Conservation (phyloP, 2,888 invertebrate species). For the Mongoloraphidia duomilia region DNA sequence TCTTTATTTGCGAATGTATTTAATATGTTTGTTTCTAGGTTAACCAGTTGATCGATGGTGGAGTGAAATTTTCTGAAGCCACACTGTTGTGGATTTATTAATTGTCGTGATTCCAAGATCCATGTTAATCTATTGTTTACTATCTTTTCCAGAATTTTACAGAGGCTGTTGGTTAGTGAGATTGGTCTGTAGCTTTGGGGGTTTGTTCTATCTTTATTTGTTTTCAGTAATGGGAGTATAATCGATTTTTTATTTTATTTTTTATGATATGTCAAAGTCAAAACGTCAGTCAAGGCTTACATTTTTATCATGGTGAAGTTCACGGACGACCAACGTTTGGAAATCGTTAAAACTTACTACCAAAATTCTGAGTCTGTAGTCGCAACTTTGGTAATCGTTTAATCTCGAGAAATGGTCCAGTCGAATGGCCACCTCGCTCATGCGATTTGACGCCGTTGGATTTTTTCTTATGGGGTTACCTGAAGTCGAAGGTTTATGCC, state of each 20-base stretch:
- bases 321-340: too few relatives aligned
- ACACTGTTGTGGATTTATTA: constrained; percentile 10
- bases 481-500: too few relatives aligned
- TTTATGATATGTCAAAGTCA: too few relatives aligned
- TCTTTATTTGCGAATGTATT: constrained; percentile 9
- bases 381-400: too few relatives aligned
- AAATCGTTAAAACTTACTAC: too few relatives aligned
- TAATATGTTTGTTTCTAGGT: constrained; percentile 8
- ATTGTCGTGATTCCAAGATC: constrained; percentile 9
- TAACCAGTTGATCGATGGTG: constrained; percentile 10
- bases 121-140: constrained; percentile 4
- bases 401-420: too few relatives aligned
- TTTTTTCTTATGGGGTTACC: too few relatives aligned
- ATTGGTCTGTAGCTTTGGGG: constrained; percentile 6
- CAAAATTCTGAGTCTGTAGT: too few relatives aligned
- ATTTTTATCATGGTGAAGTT: too few relatives aligned
- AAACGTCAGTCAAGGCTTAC: too few relatives aligned
- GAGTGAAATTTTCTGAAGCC: constrained; percentile 11
- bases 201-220: background rate
- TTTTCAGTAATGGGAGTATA: constrained; percentile 6
- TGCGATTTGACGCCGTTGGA: too few relatives aligned
- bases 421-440: too few relatives aligned
- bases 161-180: constrained; percentile 3
- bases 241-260: constrained; percentile 4
- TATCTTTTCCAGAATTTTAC: constrained; percentile 6